These are phyloP conservation scores for Phoxinus phoxinus DNA, from an alignment of 2,113 vertebrate genomes.

Conservation along the genomic window DNA sequence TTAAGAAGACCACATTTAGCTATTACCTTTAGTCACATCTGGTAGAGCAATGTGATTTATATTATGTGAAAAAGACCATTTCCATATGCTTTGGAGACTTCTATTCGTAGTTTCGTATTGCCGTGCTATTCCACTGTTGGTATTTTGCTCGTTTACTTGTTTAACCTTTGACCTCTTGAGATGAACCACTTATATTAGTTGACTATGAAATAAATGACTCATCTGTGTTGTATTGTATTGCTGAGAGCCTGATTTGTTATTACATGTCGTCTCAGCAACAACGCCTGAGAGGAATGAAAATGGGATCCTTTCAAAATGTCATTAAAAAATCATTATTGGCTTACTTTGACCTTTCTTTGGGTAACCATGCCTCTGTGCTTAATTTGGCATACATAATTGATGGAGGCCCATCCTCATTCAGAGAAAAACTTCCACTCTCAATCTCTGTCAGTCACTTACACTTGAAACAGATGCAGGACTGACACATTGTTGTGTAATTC, in stretches of 20 bases:
- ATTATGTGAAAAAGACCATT: neutral
- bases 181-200: conserved; percentile 18
- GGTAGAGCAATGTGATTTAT: neutral
- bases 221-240: neutral
- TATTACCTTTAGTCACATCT: conserved; percentile 2
- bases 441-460: conserved; percentile 59
- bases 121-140: neutral
- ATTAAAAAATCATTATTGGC: conserved; percentile 68
- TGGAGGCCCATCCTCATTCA: conserved; percentile 54
- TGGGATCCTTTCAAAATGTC: conserved; percentile 66
- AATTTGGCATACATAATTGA: conserved; percentile 70
- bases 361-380: conserved; percentile 63
- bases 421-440: conserved; percentile 48
- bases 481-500: neutral
- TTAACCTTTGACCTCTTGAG: conserved; percentile 22
- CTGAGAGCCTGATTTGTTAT: conserved; percentile 55
- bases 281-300: conserved; percentile 62
- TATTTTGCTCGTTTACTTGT: conserved; percentile 17
- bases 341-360: conserved; percentile 67
- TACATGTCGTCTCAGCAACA: conserved; percentile 52
- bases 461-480: neutral
- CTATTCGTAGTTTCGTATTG: neutral
- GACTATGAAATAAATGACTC: conserved; percentile 17
- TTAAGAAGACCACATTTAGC: conserved; percentile 23
- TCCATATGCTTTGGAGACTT: neutral